Conservation (phyloP, 92 coral and sea anemone species). For the Actinernus sp. region DNA sequence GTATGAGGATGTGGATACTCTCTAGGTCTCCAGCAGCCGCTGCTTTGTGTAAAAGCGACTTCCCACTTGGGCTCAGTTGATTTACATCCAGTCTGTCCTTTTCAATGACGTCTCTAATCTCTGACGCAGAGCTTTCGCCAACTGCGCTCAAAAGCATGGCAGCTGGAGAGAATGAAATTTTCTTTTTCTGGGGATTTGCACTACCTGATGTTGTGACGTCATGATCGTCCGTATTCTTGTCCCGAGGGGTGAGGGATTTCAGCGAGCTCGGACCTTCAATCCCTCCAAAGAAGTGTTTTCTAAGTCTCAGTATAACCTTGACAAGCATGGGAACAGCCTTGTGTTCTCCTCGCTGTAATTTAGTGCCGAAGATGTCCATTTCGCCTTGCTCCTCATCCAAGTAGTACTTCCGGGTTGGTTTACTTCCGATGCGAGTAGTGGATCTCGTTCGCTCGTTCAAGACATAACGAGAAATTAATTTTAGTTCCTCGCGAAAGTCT, state of each 20-base stretch:
- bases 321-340: constrained; percentile 71
- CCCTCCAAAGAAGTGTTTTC: constrained; percentile 80
- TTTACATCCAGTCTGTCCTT: constrained; percentile 80
- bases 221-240: constrained; percentile 28
- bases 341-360: constrained; percentile 40
- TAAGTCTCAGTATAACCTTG: constrained; percentile 71
- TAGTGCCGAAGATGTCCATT: constrained; percentile 60
- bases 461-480: constrained; percentile 70
- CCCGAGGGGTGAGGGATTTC: constrained; percentile 26
- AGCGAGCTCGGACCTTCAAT: constrained; percentile 53
- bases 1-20: constrained; percentile 79
- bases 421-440: constrained; percentile 4
- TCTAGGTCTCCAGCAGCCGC: constrained; percentile 84
- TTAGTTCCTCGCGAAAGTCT: constrained; percentile 83
- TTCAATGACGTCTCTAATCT: constrained; percentile 81
- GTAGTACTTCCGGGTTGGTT: constrained; percentile 29
- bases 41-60: constrained; percentile 87
- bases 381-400: constrained; percentile 89
- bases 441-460: constrained; percentile 54
- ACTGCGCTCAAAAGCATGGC: constrained; percentile 87
- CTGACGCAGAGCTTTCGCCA: constrained; percentile 77
- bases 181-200: constrained; percentile 39
- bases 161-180: constrained; percentile 82
- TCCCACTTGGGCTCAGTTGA: constrained; percentile 86
- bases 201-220: constrained; percentile 1